Base-by-base conservation (phyloP, 2,888 invertebrate species). In the Eutolmus rufibarbis region DNA sequence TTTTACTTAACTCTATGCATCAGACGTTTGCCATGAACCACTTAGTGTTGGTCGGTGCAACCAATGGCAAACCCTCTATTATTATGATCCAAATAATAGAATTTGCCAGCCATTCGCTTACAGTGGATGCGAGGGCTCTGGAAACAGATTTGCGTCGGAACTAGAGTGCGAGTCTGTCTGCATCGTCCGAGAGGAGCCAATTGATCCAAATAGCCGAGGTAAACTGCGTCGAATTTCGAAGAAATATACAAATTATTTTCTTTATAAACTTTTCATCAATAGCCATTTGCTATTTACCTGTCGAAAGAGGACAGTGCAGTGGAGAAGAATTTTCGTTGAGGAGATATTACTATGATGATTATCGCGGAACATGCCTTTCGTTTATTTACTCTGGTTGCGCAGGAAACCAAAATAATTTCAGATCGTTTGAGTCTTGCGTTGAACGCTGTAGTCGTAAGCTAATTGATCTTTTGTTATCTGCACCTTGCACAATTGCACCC, bases 371-470 rank as follows among this genome's bases (percentile, higher is more conserved):
- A 90, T 98, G 98, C 93, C 93, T 95, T 89, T 94, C 95, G 87
- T 98, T 98, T 93, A 94, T 95, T 91, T 98, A 96, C 94, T 95
- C 95, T 89, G 98, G 98, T 93, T 98, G 98, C 93, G 96, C 95
- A 89, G 98, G 97, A 90, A 97, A 97, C 93, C 94, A 94, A 91
- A 98, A 98, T 94, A 96, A 96, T 94, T 97, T 97, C 95, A 94
- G 93, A 91, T 95, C 95, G 87, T 95, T 95, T 93, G 94, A 95
- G 90, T 94, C 95, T 90, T 97, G 97, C 93, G 93, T 94, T 91
- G 93, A 93, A 89, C 94, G 93, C 92, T 96, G 96, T 92, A 90
- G 91, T 91, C 91, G 92, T 92, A 92, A 92, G 92, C 84, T 87
- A 14, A 3, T 76, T 76, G 37, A n/a, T 76, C n/a, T 56, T 40